A percentile compares a stretch with the other conserved stretches of the same genome.
Evolutionary conservation across 2,797 vertebrate genomes (phyloP).

Genomic region (Lacerta viridis): DNA sequence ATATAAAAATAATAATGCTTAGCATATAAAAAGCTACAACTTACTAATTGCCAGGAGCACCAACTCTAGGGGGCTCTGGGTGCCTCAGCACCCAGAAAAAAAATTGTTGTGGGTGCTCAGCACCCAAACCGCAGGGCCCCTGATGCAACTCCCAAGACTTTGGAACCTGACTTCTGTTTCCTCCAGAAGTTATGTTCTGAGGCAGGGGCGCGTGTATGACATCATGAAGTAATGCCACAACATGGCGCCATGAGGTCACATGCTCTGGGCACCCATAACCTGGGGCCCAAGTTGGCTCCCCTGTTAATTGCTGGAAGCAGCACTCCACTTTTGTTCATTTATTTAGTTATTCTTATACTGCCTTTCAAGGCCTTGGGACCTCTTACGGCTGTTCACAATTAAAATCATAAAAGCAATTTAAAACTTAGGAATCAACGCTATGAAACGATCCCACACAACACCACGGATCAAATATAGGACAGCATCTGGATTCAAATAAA

Average conservation of each 20-base stretch:
- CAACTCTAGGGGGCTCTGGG: neutral
- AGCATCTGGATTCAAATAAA: neutral
- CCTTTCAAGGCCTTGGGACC: neutral
- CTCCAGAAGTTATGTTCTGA: too few species aligned
- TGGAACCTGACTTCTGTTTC: too few species aligned
- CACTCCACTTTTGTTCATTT: neutral
- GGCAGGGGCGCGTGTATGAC: too few species aligned
- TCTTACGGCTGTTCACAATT: neutral
- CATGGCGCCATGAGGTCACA: too few species aligned
- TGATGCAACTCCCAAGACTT: too few species aligned
- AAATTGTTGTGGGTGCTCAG: too few species aligned
- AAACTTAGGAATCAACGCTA: neutral
- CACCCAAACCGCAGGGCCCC: too few species aligned
- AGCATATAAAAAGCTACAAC: neutral
- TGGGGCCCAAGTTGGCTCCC: too few species aligned
- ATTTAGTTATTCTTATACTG: neutral
- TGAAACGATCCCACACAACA: too few species aligned
- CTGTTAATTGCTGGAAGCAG: neutral
- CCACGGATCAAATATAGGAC: neutral
- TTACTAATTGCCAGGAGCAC: neutral
- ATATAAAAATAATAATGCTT: slow-evolving; percentile 44
- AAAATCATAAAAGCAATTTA: neutral
- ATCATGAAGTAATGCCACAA: too few species aligned
- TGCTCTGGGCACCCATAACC: too few species aligned
- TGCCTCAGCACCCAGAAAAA: too few species aligned